Evolutionary conservation across 2,797 vertebrate genomes (phyloP), one percentile per base, ranked within the genome.

Genomic region (Chrysolophus pictus): DNA sequence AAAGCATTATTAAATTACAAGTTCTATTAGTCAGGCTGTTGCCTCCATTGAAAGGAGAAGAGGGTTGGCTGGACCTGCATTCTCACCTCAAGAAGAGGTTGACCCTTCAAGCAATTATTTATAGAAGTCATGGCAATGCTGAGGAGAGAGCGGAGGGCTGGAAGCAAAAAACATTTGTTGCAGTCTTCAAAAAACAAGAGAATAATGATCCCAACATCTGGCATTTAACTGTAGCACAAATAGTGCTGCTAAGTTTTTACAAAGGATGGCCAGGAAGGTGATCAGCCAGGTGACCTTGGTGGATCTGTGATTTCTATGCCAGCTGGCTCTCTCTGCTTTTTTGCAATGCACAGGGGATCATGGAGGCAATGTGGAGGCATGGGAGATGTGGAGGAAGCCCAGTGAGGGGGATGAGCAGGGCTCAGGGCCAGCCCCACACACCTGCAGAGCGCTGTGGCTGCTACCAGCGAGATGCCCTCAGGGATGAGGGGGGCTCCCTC

Each of bases 151-250:
- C 8, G 11, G 59, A 85, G 76, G 64, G 11, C 77, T 71, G 69
- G 73, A 81, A 86, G 63, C 72, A 70, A 75, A 84, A 44, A 58
- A 59, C 35, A 62, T 24, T 51, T 33, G 60, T 44, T 65, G 70
- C 37, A 82, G 5, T 62, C 29, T 53, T 90, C 46, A 92, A 74
- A 56, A 64, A 88, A 55, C 47, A 79, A 51, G 31, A 3, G 11
- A 84, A 68, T 91, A 88, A 92, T 28, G 71, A 91, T 55, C 58
- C 65, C 84, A 95, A 79, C 95, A 94, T 71, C 80, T 92, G 91
- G 46, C 29, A 53, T 41, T 12, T 70, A 63, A 53, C 65, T 68
- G 29, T 64, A 74, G 84, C 33, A 74, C 49, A 68, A 92, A 87
- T 28, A 42, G 24, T 10, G 58, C 86, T 42, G 2, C 79, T 56